Percentiles rank a stretch among this genome's conserved stretches.
Evolutionary conservation across 2,888 invertebrate genomes (phyloP).

Genomic region (Rotaria magnacalcarata): DNA sequence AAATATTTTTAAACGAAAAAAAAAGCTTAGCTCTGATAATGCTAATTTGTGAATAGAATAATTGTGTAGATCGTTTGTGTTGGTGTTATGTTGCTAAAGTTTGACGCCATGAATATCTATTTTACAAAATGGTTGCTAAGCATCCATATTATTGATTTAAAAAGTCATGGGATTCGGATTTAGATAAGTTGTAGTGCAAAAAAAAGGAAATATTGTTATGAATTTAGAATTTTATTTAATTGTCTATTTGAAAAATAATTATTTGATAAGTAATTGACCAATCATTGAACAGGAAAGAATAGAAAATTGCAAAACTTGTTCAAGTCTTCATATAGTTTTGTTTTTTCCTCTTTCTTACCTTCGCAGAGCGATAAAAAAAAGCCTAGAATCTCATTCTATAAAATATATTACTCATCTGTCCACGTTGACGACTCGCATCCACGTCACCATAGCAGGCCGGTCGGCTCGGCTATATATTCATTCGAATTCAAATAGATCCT

Average conservation of each 20-base stretch:
- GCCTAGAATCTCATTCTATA: background rate
- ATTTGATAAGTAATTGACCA: background rate
- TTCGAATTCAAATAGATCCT: background rate
- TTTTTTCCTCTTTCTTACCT: background rate
- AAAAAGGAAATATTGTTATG: background rate
- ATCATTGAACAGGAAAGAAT: background rate
- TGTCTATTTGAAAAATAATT: background rate
- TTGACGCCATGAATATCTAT: background rate
- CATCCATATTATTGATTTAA: background rate
- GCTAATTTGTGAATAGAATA: background rate
- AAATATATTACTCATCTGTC: background rate
- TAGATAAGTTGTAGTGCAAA: too few species aligned
- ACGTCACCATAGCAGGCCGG: background rate
- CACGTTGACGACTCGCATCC: background rate
- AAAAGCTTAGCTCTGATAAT: background rate
- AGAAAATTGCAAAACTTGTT: too few species aligned
- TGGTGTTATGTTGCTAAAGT: background rate
- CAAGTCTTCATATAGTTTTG: background rate
- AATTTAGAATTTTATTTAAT: background rate
- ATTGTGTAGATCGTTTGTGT: background rate
- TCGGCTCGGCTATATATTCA: slow-evolving; percentile 5
- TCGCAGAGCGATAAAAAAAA: background rate
- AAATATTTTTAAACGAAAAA: background rate
- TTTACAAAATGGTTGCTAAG: background rate
- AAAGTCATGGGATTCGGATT: background rate